Conservation (phyloP, 2,113 vertebrate species). For the Salminus brasiliensis region DNA sequence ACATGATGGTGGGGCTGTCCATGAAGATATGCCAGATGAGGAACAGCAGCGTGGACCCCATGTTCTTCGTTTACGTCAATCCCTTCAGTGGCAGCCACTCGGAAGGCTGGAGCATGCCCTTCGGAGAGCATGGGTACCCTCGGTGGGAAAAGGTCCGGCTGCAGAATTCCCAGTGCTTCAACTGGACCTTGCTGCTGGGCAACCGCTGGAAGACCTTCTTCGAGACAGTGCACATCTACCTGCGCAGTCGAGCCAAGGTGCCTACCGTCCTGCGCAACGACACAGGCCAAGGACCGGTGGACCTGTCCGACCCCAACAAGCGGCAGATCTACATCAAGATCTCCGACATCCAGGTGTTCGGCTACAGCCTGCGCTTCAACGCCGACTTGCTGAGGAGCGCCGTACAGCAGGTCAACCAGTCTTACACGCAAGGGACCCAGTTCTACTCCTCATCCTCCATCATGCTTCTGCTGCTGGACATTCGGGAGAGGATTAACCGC, state of each 20-base stretch:
- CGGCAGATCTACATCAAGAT: constrained; percentile 99
- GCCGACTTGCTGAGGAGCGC: constrained; percentile 94
- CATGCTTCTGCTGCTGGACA: constrained; percentile 96
- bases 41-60: constrained; percentile 97
- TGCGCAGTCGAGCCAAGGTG: constrained; percentile 95
- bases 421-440: constrained; percentile 94
- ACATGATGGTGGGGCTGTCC: constrained; percentile 97
- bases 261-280: constrained; percentile 92
- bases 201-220: constrained; percentile 99
- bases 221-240: constrained; percentile 98
- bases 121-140: constrained; percentile 94
- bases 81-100: constrained; percentile 98
- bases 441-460: constrained; percentile 97
- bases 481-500: constrained; percentile 97
- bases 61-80: constrained; percentile 98
- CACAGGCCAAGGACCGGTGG: constrained; percentile 94
- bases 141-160: constrained; percentile 96
- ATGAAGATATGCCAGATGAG: constrained; percentile 99
- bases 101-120: constrained; percentile 99
- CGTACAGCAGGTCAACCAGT: constrained; percentile 98
- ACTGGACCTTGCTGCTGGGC: constrained; percentile 96
- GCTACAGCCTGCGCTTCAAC: constrained; percentile 97
- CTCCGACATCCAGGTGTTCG: constrained; percentile 96
- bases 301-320: constrained; percentile 94
- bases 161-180: constrained; percentile 97